phyloP scores from a whole-genome alignment of 2,888 invertebrate species.

The Ichneumoninae sp. region DNA sequence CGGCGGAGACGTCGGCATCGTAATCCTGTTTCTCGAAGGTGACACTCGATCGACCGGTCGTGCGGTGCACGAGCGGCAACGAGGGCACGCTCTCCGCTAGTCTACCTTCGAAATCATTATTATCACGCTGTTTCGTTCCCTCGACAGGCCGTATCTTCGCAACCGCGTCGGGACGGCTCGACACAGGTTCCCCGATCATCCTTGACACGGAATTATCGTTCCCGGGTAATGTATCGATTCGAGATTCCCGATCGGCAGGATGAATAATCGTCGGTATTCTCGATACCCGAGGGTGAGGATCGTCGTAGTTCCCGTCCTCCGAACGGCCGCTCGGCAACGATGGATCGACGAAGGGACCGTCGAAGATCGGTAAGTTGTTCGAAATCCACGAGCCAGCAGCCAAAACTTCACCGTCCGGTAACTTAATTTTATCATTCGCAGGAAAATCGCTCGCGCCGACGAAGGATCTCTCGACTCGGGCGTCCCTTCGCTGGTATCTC shows the following conservation, averaged over 20 bases:
- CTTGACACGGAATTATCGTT: conserved; percentile 46
- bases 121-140: conserved; percentile 15
- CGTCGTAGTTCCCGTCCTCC: conserved; percentile 26
- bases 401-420: background rate
- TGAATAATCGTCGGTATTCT: background rate
- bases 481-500: background rate
- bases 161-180: conserved; percentile 28
- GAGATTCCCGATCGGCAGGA: conserved; percentile 1
- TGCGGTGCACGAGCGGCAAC: conserved; percentile 35
- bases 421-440: background rate
- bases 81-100: conserved; percentile 26
- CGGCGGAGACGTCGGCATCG: conserved; percentile 17
- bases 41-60: conserved; percentile 50
- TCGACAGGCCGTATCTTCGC: conserved; percentile 12
- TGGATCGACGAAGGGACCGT: background rate
- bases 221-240: conserved; percentile 13
- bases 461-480: background rate
- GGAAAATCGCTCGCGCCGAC: background rate
- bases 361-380: background rate
- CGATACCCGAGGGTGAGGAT: background rate
- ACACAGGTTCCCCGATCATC: conserved; percentile 22
- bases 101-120: conserved; percentile 56
- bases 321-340: background rate
- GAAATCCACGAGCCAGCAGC: background rate
- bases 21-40: conserved; percentile 56